Conservation (phyloP, 2,797 vertebrate genomes). For the Tarsius wallacei region DNA sequence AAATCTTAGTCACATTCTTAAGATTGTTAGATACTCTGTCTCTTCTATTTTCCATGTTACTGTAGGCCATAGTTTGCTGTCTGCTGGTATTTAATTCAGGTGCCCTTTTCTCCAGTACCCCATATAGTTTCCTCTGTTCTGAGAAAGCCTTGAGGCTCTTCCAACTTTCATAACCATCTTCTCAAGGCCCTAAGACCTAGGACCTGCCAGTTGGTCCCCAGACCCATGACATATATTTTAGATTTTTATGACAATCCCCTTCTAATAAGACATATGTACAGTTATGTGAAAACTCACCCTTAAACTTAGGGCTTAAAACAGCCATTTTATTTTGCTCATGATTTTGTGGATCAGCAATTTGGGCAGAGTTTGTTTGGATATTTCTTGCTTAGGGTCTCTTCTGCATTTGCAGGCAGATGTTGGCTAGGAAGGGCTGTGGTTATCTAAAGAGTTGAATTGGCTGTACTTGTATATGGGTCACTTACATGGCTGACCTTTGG, state of each 20-base stretch:
- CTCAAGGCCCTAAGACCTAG: not conserved
- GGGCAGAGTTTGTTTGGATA: not conserved
- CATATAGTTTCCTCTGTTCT: not conserved
- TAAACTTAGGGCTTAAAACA: not conserved
- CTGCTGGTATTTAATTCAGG: not conserved
- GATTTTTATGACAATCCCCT: not conserved
- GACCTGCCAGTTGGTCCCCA: not conserved
- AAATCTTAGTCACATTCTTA: not conserved
- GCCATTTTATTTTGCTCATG: not conserved
- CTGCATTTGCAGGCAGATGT: not conserved
- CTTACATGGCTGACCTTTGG: not conserved
- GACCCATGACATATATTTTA: not conserved
- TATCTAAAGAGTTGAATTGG: not conserved
- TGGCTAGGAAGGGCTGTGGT: not conserved
- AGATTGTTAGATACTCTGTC: not conserved
- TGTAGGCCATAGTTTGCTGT: not conserved
- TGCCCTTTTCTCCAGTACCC: not conserved
- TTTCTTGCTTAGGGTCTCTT: not conserved
- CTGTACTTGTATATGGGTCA: not conserved
- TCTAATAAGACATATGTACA: not conserved
- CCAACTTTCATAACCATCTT: not conserved
- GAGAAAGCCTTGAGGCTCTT: not conserved
- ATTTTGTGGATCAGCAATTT: not conserved
- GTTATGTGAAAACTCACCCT: not conserved
- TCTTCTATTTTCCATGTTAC: not conserved